Evolutionary conservation across 1,140 invertebrate genomes (phyloP), one percentile per base, ranked within the genome.

Genomic region (Uloborus diversus): DNA sequence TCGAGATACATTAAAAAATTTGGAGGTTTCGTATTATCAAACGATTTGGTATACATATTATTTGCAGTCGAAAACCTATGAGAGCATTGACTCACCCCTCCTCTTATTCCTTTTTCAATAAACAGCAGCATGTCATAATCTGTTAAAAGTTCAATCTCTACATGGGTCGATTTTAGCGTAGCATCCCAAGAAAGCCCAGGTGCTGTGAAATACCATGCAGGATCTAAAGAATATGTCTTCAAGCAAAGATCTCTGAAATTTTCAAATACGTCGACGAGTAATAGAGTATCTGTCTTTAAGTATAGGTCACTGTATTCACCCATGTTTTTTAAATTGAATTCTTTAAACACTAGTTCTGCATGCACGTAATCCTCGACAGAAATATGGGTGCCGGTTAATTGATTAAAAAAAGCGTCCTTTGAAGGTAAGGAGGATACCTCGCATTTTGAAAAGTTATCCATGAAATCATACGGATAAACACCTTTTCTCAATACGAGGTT

Each of bases 1-100:
- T 81, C 82, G 4, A 70, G n/a, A n/a, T n/a, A n/a, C n/a, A n/a
- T n/a, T n/a, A n/a, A n/a, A n/a, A n/a, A n/a, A n/a, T n/a, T n/a
- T n/a, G n/a, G n/a, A n/a, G n/a, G n/a, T n/a, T n/a, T n/a, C n/a
- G n/a, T n/a, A n/a, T n/a, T n/a, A n/a, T n/a, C n/a, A n/a, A n/a
- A n/a, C n/a, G n/a, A n/a, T n/a, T n/a, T n/a, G n/a, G n/a, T 49
- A 70, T 85, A 70, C 37, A 56, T 76, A 53, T 84, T 84, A 53
- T 85, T 85, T 0, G 83, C 84, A 62, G 81, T 81, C 9, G 47
- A 66, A 81, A 84, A 80, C 79, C 81, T 51, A 27, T 83, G 81
- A 20, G 65, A 42, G 17, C 68, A 32, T 47, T 81, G 79, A 25
- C 57, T 32, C 13, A 85, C 80, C 20, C 84, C 83, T 4, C 84